Percentiles rank a stretch among this genome's conserved stretches.
These are phyloP conservation scores for Burhinus oedicnemus DNA, from an alignment of 2,113 vertebrate genomes.

Conservation along the genomic window DNA sequence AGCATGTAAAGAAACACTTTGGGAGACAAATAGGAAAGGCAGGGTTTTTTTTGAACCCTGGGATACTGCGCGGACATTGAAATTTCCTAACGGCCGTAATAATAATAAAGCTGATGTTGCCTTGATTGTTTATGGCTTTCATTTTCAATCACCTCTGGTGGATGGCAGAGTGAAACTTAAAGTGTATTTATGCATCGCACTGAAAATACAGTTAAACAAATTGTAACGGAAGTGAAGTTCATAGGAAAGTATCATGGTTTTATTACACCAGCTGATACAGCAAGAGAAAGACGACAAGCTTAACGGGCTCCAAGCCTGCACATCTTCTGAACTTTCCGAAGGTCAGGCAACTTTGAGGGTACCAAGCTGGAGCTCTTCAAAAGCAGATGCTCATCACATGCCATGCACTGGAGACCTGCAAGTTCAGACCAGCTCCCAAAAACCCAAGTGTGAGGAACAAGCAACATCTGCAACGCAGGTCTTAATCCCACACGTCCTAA, in stretches of 20 bases:
- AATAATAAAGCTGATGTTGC: background rate
- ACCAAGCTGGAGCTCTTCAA: background rate
- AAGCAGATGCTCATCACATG: background rate
- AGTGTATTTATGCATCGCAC: background rate
- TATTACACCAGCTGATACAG: background rate
- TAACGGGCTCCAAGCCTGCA: background rate
- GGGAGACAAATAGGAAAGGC: background rate
- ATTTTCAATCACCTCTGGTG: background rate
- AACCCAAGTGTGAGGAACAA: background rate
- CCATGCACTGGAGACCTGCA: background rate
- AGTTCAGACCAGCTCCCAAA: background rate
- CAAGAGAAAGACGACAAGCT: background rate
- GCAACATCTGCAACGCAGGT: fast-evolving
- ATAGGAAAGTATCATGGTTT: background rate
- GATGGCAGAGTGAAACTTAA: background rate
- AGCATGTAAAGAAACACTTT: background rate
- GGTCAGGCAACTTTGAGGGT: background rate
- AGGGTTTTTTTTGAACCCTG: background rate
- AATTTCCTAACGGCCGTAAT: background rate
- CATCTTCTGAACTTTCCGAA: background rate
- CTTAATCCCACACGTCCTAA: background rate
- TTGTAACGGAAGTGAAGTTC: background rate
- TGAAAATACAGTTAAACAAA: background rate
- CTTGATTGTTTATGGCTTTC: background rate
- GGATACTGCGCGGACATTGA: background rate